Evolutionary conservation across 2,888 invertebrate species (phyloP).

Genomic region (Digitonthophagus gazella): DNA sequence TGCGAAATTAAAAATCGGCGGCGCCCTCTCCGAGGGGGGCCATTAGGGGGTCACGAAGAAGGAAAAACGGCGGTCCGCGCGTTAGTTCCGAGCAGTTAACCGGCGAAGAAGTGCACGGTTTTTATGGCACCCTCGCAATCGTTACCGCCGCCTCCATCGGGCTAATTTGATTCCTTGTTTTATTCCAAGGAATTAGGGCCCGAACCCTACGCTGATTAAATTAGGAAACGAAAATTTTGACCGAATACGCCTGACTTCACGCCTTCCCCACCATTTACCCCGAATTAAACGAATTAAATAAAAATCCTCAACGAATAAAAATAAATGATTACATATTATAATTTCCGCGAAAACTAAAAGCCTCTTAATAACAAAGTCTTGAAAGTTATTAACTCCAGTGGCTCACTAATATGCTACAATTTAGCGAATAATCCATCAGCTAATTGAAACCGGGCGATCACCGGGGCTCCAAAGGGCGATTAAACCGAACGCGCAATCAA

Average conservation of each 20-base stretch:
- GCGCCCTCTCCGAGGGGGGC: background rate
- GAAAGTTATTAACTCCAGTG: background rate
- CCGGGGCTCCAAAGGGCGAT: background rate
- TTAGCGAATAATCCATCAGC: background rate
- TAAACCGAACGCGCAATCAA: background rate
- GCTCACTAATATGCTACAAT: background rate
- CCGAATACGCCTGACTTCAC: background rate
- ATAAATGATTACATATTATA: too few species aligned
- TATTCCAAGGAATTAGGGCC: conserved; percentile 11
- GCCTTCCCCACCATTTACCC: background rate
- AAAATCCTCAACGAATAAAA: too few species aligned
- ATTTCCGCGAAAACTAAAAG: too few species aligned
- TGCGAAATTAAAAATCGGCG: background rate
- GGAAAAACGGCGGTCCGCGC: background rate
- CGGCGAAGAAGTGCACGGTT: conserved; percentile 1
- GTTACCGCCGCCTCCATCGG: conserved; percentile 4
- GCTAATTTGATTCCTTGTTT: conserved; percentile 16
- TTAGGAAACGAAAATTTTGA: conserved; percentile 17
- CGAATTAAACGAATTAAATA: background rate
- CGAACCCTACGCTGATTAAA: conserved; percentile 3
- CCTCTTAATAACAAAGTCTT: background rate
- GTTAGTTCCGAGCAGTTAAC: background rate
- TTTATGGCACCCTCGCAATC: conserved; percentile 14
- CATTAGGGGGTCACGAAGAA: background rate
- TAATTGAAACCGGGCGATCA: background rate